A percentile compares a stretch with the other conserved stretches of the same genome.
Evolutionary conservation across 2,888 invertebrate species (phyloP).

Genomic region (Griposia aprilina): DNA sequence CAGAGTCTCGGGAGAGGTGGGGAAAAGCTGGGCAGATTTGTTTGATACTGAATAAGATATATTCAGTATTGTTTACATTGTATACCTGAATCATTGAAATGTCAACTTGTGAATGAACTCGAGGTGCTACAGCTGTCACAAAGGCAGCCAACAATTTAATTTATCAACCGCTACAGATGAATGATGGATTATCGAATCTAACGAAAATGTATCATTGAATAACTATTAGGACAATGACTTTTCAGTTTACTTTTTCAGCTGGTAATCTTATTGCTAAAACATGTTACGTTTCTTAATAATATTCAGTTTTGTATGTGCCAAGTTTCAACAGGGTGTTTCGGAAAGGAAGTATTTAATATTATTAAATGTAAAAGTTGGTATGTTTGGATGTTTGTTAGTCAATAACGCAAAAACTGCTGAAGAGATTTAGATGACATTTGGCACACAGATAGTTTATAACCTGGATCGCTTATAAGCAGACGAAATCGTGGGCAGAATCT

Average conservation of each 20-base stretch:
- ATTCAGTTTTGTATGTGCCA: too few relatives aligned
- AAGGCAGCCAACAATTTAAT: slow-evolving; percentile 49
- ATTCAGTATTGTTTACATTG: slow-evolving; percentile 29
- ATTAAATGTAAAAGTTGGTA: background rate
- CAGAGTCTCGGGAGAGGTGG: too few relatives aligned
- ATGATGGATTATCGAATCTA: slow-evolving; percentile 21
- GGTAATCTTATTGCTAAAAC: background rate
- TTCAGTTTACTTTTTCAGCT: background rate
- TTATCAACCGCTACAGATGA: slow-evolving; percentile 13
- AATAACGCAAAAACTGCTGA: too few relatives aligned
- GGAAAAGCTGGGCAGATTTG: background rate
- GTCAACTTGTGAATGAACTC: slow-evolving; percentile 48
- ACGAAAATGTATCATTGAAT: slow-evolving; percentile 41
- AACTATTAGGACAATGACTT: slow-evolving; percentile 26
- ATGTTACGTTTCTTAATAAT: background rate
- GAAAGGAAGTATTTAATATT: background rate
- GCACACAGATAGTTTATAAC: too few relatives aligned
- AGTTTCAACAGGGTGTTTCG: background rate
- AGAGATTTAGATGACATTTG: background rate
- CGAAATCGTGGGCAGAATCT: too few relatives aligned
- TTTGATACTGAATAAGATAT: background rate
- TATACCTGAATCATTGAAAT: slow-evolving; percentile 18
- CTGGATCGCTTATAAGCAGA: background rate
- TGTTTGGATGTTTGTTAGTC: too few relatives aligned
- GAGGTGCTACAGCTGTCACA: slow-evolving; percentile 27